phyloP scores from a whole-genome alignment of 2,888 invertebrate species.

The Glaucopsyche alexis region DNA sequence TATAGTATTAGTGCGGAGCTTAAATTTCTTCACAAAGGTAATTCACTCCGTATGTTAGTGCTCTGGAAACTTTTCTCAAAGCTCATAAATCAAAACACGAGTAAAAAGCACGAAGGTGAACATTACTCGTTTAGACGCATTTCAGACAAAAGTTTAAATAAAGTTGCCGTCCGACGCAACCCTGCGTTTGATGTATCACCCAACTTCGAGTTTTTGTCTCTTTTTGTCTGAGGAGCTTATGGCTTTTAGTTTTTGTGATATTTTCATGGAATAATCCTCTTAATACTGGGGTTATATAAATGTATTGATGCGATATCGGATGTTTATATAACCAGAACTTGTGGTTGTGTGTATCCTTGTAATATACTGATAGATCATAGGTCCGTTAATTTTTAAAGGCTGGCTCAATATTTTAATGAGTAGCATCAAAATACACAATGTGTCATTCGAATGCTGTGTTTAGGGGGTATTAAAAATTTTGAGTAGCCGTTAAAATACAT shows the following conservation, averaged over 20 bases:
- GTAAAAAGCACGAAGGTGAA: constrained; percentile 8
- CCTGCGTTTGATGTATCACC: constrained; percentile 41
- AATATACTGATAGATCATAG: too few relatives aligned
- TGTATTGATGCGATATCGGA: too few relatives aligned
- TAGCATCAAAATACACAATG: too few relatives aligned
- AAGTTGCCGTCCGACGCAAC: constrained; percentile 33
- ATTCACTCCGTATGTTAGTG: not conserved
- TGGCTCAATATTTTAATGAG: too few relatives aligned
- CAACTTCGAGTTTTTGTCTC: constrained; percentile 36
- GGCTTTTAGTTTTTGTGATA: constrained; percentile 13
- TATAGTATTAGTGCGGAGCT: too few relatives aligned
- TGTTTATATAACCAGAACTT: too few relatives aligned
- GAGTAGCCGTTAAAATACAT: too few relatives aligned
- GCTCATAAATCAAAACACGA: constrained; percentile 12
- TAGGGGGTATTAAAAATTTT: too few relatives aligned
- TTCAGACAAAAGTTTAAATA: constrained; percentile 35
- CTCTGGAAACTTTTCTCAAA: not conserved
- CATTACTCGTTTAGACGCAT: constrained; percentile 17
- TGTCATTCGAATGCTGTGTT: too few relatives aligned
- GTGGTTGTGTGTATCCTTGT: too few relatives aligned
- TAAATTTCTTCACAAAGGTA: not conserved
- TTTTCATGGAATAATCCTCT: not conserved
- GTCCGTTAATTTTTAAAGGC: too few relatives aligned
- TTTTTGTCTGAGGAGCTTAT: constrained; percentile 25
- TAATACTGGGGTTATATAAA: not conserved